These are phyloP conservation scores for Salvator merianae DNA, from an alignment of 2,113 vertebrate genomes.

Conservation along the genomic window DNA sequence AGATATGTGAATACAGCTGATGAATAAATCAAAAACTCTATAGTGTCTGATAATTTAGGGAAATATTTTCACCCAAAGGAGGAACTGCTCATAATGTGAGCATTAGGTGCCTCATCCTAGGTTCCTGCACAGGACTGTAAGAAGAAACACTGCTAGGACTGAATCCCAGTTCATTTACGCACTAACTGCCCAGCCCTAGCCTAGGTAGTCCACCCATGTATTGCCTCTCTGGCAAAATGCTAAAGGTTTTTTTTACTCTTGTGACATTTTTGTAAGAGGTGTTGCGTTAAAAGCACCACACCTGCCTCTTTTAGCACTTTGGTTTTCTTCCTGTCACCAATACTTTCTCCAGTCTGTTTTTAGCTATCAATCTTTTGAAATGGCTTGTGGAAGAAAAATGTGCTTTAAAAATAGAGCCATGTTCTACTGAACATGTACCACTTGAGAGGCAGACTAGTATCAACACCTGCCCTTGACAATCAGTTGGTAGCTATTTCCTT, in stretches of 20 bases:
- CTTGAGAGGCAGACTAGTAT: background rate
- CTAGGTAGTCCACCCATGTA: accelerated
- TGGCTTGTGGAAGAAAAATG: background rate
- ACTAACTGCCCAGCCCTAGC: slow-evolving; percentile 11
- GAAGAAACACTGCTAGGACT: background rate
- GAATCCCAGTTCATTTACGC: slow-evolving; percentile 23
- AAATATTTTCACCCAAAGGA: slow-evolving; percentile 15
- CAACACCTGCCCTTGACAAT: slow-evolving; percentile 35
- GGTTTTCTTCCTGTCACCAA: slow-evolving; percentile 22
- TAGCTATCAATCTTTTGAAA: slow-evolving; percentile 36
- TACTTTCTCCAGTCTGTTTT: slow-evolving; percentile 30
- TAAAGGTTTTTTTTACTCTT: background rate
- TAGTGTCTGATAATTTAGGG: background rate
- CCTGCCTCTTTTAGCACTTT: slow-evolving; percentile 7
- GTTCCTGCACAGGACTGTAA: background rate
- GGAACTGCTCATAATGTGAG: background rate
- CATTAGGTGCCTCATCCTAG: background rate
- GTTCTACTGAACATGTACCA: background rate
- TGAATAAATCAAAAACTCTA: background rate
- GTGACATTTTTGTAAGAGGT: slow-evolving; percentile 23
- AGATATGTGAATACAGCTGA: background rate
- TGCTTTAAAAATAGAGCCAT: slow-evolving; percentile 29
- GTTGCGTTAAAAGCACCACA: slow-evolving; percentile 16
- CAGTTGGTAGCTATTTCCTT: slow-evolving; percentile 45
- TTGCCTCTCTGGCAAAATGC: background rate